Base-by-base conservation (phyloP, 2,113 vertebrate species). In the Hepsetus odoe region DNA sequence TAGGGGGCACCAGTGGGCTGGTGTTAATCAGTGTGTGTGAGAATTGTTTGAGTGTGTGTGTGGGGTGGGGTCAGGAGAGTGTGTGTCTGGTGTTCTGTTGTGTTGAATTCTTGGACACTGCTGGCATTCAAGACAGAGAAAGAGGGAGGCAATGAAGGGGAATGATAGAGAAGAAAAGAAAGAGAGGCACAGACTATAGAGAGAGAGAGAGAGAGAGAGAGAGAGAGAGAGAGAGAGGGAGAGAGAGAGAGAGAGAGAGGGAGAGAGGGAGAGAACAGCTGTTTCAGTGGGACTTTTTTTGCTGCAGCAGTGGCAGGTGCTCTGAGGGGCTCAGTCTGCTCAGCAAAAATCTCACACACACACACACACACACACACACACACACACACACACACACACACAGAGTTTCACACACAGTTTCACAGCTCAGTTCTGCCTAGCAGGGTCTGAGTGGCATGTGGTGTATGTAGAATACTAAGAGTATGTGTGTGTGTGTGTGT, bases 271-370 rank as follows among this genome's bases (percentile, higher is more conserved):
- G 56, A 58, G 68, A 74, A 38, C 30, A 38, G 42, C 49, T 67
- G 61, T 83, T 74, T 79, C 12, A 56, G 53, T 56, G 67, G 79
- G 56, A 71, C 56, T 68, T 59, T 80, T 83, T 69, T 28, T 3
- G 62, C 71, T 53, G 35, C 65, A 49, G n/a, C 74, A 80, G 70
- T 76, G 84, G 90, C 91, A 92, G 91, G 90, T 92, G 90, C 77
- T 71, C 74, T 49, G 35, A 58, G 49, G 46, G 35, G n/a, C 66
- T 58, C 71, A 18, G 11, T 33, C 66, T 76, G 53, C 46, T 51
- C 72, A 55, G 33, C 42, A 51, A 5, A 51, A 51, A 13, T 42
- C 42, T 59, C 30, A 76, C 68, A 65, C 73, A 65, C 67, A 71
- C 35, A 72, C 66, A 53, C 49, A 49, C 28, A 70, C 53, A 55